phyloP scores from a whole-genome alignment of 2,888 invertebrate species.

The Dynastes tityus region DNA sequence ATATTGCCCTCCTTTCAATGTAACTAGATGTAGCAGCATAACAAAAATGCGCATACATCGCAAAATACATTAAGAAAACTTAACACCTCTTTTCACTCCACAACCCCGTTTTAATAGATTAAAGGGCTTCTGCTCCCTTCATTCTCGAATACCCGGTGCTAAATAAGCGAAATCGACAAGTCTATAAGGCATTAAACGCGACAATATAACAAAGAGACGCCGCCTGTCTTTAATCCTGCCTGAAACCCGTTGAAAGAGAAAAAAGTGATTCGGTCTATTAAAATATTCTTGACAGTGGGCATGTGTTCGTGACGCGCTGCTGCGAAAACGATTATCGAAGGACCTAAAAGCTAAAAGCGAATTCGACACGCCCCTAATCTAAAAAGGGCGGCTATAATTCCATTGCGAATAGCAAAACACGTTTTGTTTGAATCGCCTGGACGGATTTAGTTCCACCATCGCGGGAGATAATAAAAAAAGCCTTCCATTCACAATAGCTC shows the following conservation, averaged over 20 bases:
- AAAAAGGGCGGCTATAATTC: conserved; percentile 58
- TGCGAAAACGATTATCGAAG: conserved; percentile 56
- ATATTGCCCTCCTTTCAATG: too few relatives aligned
- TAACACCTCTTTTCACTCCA: too few relatives aligned
- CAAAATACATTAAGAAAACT: too few relatives aligned
- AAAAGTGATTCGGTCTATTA: conserved; percentile 22
- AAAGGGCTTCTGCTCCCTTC: too few relatives aligned
- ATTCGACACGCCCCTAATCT: conserved; percentile 61
- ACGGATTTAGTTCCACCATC: conserved; percentile 25
- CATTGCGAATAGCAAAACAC: conserved; percentile 22
- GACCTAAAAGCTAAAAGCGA: conserved; percentile 56
- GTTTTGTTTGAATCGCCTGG: conserved; percentile 38
- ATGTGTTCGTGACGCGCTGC: conserved; percentile 61
- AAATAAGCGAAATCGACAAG: too few relatives aligned
- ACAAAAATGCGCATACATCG: too few relatives aligned
- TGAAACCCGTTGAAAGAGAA: conserved; percentile 44
- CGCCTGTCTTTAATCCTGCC: not conserved
- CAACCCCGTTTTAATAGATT: too few relatives aligned
- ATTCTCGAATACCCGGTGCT: too few relatives aligned
- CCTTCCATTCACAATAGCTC: too few relatives aligned
- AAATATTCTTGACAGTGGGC: conserved; percentile 54
- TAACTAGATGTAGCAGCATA: too few relatives aligned
- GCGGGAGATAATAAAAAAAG: too few relatives aligned
- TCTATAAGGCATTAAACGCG: too few relatives aligned
- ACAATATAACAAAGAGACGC: conserved; percentile 3